Conservation (phyloP, 2,888 invertebrate species). For the Oasisia sp. region DNA sequence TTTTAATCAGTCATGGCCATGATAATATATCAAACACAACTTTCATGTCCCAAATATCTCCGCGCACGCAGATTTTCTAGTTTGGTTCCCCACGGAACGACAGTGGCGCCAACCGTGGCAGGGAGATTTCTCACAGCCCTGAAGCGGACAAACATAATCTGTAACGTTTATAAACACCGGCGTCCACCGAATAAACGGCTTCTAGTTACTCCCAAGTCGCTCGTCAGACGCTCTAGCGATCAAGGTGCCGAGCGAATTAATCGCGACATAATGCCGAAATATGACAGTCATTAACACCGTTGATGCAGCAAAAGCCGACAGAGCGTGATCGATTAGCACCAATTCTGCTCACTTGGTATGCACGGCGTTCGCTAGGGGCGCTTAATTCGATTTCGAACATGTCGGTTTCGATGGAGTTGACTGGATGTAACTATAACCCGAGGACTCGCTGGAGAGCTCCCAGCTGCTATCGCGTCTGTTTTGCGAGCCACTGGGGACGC, state of each 20-base stretch:
- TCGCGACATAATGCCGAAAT: neutral
- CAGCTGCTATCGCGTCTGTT: neutral
- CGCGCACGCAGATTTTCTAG: too few species aligned
- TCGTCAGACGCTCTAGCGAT: neutral
- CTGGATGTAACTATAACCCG: neutral
- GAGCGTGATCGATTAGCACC: neutral
- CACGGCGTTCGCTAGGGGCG: neutral
- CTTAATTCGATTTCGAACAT: conserved; percentile 12
- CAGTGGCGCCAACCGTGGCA: neutral
- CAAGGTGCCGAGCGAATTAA: neutral
- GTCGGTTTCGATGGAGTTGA: neutral
- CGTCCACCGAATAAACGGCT: neutral
- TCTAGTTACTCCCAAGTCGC: neutral
- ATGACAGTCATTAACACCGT: conserved; percentile 7
- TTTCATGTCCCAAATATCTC: too few species aligned
- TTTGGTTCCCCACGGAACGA: neutral
- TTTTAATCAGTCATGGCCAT: too few species aligned
- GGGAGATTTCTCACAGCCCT: neutral
- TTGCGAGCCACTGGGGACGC: neutral
- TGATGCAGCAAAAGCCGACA: neutral
- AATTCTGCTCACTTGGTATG: neutral
- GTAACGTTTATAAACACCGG: conserved; percentile 17
- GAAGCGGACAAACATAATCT: neutral
- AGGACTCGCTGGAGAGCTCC: neutral
- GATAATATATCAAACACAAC: too few species aligned